These are phyloP conservation scores for Habropoda laboriosa DNA, from an alignment of 1,140 invertebrate genomes.

Conservation along the genomic window DNA sequence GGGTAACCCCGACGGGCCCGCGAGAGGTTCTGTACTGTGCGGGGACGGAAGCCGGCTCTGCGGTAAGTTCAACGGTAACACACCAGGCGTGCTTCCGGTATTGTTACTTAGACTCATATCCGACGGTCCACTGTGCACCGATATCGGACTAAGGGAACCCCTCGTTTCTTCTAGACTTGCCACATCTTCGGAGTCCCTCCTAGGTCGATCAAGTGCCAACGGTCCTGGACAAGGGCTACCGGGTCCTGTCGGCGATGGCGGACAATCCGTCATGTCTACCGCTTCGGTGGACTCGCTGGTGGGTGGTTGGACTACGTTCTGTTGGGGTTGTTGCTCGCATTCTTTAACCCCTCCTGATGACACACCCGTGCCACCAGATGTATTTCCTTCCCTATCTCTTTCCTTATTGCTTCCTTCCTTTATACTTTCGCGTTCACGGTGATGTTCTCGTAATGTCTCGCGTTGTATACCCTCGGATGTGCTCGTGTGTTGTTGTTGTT, in stretches of 20 bases:
- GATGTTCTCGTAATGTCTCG: constrained; percentile 55
- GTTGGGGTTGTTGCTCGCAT: constrained; percentile 64
- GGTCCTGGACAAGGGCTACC: constrained; percentile 79
- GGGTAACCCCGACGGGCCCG: constrained; percentile 89
- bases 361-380: constrained; percentile 44
- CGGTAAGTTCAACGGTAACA: constrained; percentile 72
- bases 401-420: constrained; percentile 51
- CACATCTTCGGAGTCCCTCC: constrained; percentile 78
- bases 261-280: constrained; percentile 74
- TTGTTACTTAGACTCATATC: constrained; percentile 84
- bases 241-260: constrained; percentile 75
- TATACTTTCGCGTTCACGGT: constrained; percentile 65
- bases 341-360: constrained; percentile 78
- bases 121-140: constrained; percentile 82
- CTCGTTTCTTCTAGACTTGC: constrained; percentile 78
- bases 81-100: constrained; percentile 65
- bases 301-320: constrained; percentile 67
- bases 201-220: constrained; percentile 77
- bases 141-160: constrained; percentile 80
- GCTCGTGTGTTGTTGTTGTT: constrained; percentile 54
- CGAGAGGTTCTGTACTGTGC: constrained; percentile 86
- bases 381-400: constrained; percentile 63
- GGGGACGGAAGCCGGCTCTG: constrained; percentile 84
- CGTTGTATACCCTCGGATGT: constrained; percentile 55
- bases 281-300: constrained; percentile 66